Percentiles rank a stretch among this genome's conserved stretches.
Evolutionary conservation across 2,888 invertebrate genomes (phyloP).

Genomic region (Sthenelais limicola): DNA sequence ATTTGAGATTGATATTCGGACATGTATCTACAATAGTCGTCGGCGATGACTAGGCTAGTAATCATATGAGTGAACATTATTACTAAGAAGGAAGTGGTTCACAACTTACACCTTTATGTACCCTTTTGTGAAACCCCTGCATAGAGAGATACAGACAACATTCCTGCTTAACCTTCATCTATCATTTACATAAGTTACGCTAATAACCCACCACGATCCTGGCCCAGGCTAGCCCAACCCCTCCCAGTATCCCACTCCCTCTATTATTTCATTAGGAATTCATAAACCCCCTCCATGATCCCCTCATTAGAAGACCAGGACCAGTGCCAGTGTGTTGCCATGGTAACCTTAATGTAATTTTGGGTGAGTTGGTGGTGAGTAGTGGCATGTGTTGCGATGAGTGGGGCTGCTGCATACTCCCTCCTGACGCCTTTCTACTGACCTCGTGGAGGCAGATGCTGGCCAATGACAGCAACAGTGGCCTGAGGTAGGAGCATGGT

Average conservation of each 20-base stretch:
- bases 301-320: conserved; percentile 25
- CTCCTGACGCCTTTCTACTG: conserved; percentile 6
- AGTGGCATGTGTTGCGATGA: too few species aligned
- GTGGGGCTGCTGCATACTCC: not conserved
- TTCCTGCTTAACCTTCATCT: too few species aligned
- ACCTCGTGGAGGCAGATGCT: not conserved
- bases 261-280: conserved; percentile 38
- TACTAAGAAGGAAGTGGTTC: too few species aligned
- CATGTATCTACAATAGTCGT: too few species aligned
- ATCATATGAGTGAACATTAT: too few species aligned
- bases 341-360: conserved; percentile 36
- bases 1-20: too few species aligned
- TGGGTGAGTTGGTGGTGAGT: conserved; percentile 1
- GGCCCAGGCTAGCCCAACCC: not conserved
- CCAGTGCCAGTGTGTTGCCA: conserved; percentile 31
- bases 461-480: not conserved
- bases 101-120: too few species aligned
- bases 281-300: conserved; percentile 34
- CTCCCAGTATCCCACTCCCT: conserved; percentile 1
- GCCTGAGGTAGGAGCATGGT: too few species aligned
- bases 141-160: too few species aligned
- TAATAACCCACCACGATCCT: too few species aligned
- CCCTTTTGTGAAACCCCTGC: too few species aligned
- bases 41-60: too few species aligned
- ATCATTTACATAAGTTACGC: conserved; percentile 36